These are phyloP conservation scores for Pterobdella sp. DNA, from an alignment of 2,888 invertebrate genomes.

Conservation along the genomic window DNA sequence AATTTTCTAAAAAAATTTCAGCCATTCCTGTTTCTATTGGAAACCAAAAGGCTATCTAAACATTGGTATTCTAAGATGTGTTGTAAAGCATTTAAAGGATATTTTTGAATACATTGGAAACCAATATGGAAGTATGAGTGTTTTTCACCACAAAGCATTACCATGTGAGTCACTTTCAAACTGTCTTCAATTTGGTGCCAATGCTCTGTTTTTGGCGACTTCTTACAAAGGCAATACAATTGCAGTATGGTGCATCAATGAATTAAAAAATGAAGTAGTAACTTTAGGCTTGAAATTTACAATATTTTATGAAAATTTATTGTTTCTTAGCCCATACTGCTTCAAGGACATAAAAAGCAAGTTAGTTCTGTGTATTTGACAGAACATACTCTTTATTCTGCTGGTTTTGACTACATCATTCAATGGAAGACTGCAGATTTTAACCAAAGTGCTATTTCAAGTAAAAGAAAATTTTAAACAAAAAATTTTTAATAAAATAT, in stretches of 20 bases:
- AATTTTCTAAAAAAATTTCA: not conserved
- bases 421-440: constrained; percentile 46
- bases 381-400: constrained; percentile 41
- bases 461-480: constrained; percentile 9
- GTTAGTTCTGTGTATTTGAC: constrained; percentile 43
- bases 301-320: no score
- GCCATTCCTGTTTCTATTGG: not conserved
- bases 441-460: constrained; percentile 32
- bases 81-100: not conserved
- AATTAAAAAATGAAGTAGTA: not conserved
- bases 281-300: not conserved
- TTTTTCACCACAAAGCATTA: not conserved
- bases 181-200: constrained; percentile 10
- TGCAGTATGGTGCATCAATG: constrained; percentile 16
- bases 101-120: not conserved
- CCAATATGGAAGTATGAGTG: not conserved
- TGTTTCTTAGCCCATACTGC: constrained; percentile 40
- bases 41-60: not conserved
- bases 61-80: no score
- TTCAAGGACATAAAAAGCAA: constrained; percentile 43
- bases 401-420: constrained; percentile 46
- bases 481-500: not conserved
- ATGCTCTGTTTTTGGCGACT: not conserved
- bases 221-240: not conserved
- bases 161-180: not conserved